phyloP scores from a whole-genome alignment of 2,888 invertebrate species.

The Athripsodes cinereus region DNA sequence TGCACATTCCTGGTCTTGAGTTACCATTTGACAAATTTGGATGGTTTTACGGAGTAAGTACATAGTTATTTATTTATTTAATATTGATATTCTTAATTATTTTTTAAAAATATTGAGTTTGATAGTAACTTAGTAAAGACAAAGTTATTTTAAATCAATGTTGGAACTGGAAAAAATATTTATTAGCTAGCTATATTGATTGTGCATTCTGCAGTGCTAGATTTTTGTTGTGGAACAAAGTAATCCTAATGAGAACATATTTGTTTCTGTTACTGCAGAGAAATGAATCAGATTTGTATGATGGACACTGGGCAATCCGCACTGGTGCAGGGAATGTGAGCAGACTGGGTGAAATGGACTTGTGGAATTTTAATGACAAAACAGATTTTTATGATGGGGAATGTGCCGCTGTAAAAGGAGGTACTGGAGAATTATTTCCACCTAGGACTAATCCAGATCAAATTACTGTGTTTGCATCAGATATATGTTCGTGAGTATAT shows the following conservation, averaged over 20 bases:
- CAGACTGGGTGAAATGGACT: conserved; percentile 60
- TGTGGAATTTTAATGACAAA: conserved; percentile 60
- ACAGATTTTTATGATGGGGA: conserved; percentile 52
- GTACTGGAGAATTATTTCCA: conserved; percentile 77
- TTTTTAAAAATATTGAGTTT: not conserved
- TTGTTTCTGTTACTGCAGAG: conserved; percentile 49
- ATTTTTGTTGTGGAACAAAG: too few species aligned
- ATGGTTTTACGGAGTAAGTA: conserved; percentile 73
- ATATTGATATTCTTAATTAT: not conserved
- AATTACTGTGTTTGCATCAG: conserved; percentile 65
- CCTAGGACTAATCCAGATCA: conserved; percentile 54
- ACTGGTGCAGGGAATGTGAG: conserved; percentile 63
- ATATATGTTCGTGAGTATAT: conserved; percentile 67
- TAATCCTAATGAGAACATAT: too few species aligned
- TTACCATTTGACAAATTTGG: conserved; percentile 76
- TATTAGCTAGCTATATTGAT: too few species aligned
- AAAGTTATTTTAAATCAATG: too few species aligned
- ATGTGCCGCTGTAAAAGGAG: conserved; percentile 67
- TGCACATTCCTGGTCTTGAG: conserved; percentile 44
- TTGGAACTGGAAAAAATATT: too few species aligned
- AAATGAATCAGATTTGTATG: conserved; percentile 64
- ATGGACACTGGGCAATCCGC: conserved; percentile 72
- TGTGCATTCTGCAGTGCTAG: not conserved
- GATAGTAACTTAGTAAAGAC: too few species aligned
- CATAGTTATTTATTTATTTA: not conserved